phyloP scores from a whole-genome alignment of 2,888 invertebrate species.

The Apodemia duryi region DNA sequence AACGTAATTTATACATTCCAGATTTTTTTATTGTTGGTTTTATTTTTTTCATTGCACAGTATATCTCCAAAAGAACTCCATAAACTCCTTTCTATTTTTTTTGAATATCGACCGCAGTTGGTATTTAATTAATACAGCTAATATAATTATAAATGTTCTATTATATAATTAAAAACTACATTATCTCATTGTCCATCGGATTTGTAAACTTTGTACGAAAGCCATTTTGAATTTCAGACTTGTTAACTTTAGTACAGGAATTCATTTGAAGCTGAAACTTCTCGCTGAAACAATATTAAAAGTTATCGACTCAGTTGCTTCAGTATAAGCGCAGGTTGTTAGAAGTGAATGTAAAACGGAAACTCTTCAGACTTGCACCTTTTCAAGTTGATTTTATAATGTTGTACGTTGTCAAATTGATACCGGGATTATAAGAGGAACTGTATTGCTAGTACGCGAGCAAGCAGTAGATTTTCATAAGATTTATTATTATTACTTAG shows the following conservation, averaged over 20 bases:
- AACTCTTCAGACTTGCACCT: neutral
- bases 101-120: too few relatives aligned
- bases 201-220: neutral
- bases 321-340: neutral
- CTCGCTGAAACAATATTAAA: slow-evolving; percentile 3
- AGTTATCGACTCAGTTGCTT: neutral
- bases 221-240: neutral
- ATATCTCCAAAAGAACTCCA: too few relatives aligned
- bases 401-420: too few relatives aligned
- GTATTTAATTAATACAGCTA: neutral
- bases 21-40: too few relatives aligned
- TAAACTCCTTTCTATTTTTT: too few relatives aligned
- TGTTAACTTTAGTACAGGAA: neutral
- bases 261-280: neutral
- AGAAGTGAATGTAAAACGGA: neutral
- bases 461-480: too few relatives aligned
- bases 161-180: neutral
- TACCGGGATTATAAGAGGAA: too few relatives aligned
- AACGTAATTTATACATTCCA: too few relatives aligned
- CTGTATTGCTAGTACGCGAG: too few relatives aligned
- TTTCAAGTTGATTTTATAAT: too few relatives aligned
- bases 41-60: too few relatives aligned
- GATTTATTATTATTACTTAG: too few relatives aligned
- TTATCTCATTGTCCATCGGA: neutral
- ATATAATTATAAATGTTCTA: neutral